phyloP scores from a whole-genome alignment of 2,797 vertebrate genomes.

The Chromis chromis region DNA sequence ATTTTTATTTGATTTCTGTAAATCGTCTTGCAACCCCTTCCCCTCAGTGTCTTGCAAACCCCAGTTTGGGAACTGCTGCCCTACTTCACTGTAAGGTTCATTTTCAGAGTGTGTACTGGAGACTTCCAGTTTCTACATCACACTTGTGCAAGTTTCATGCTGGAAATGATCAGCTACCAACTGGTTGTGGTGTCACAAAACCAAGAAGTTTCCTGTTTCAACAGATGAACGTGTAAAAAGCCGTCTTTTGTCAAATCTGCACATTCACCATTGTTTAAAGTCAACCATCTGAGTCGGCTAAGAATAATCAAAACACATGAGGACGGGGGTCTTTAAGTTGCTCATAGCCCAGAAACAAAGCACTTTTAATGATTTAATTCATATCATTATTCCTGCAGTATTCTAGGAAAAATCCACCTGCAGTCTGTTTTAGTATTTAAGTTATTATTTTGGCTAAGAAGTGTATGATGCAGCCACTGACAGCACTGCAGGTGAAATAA shows the following conservation, averaged over 20 bases:
- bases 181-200: background rate
- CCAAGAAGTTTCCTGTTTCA: background rate
- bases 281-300: background rate
- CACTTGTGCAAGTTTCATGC: no score
- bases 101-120: background rate
- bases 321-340: no score
- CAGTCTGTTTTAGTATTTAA: background rate
- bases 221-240: background rate
- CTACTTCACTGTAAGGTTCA: background rate
- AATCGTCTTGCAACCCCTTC: no score
- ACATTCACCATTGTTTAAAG: background rate
- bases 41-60: no score
- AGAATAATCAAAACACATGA: background rate
- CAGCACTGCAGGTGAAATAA: constrained; percentile 35
- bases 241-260: background rate
- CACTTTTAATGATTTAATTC: background rate
- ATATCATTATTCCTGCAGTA: background rate
- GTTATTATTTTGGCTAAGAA: constrained; percentile 12
- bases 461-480: constrained; percentile 19
- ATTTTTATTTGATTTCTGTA: no score
- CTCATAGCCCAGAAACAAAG: background rate
- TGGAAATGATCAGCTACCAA: background rate
- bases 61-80: no score
- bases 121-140: background rate
- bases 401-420: background rate